Evolutionary conservation across 2,888 invertebrate species (phyloP).

Genomic region (Idaea aversata): DNA sequence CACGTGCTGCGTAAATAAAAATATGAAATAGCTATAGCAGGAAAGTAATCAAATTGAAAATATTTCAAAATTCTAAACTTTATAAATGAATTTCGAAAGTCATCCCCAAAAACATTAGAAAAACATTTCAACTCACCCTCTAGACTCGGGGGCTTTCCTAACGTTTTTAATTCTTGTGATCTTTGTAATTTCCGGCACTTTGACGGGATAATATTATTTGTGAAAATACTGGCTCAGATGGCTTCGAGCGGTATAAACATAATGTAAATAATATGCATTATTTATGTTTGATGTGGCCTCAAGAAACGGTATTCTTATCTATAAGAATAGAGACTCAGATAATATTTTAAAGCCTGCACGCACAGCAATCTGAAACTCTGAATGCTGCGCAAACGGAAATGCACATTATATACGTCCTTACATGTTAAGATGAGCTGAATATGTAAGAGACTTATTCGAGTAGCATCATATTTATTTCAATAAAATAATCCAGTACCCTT

Average conservation of each 20-base stretch:
- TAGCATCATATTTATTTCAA: no score
- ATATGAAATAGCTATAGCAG: background rate
- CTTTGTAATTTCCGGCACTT: conserved; percentile 43
- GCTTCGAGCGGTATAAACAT: background rate
- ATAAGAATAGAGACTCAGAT: background rate
- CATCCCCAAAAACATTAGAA: conserved; percentile 8
- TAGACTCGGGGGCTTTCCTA: conserved; percentile 21
- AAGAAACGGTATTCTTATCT: background rate
- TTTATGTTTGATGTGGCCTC: background rate
- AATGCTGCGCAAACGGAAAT: no score
- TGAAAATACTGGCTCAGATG: conserved; percentile 23
- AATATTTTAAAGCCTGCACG: background rate
- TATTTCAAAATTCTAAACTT: background rate
- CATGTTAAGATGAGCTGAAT: no score
- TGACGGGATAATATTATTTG: conserved; percentile 39
- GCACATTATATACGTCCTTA: no score
- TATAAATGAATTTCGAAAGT: conserved; percentile 4
- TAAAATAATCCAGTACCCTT: no score
- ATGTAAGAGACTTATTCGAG: no score
- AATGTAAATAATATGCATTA: background rate
- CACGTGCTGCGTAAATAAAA: background rate
- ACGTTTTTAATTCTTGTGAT: conserved; percentile 23
- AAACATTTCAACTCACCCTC: conserved; percentile 14
- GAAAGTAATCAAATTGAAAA: background rate
- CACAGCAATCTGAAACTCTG: no score